Conservation (phyloP, 2,888 invertebrate species). For the Parelbella ahira region DNA sequence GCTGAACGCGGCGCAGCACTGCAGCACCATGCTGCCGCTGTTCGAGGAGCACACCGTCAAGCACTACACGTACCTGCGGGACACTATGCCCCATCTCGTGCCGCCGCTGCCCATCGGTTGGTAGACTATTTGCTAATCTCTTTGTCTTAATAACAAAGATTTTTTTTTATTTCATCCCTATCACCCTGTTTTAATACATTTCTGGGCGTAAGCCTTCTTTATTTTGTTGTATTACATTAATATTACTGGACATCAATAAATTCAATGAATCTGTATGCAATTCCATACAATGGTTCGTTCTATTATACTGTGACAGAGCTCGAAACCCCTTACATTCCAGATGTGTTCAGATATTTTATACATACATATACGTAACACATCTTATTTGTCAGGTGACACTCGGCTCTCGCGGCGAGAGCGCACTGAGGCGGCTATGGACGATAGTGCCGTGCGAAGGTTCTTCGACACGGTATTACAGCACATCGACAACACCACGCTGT, state of each 20-base stretch:
- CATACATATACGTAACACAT: too few species aligned
- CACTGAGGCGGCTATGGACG: slow-evolving; percentile 63
- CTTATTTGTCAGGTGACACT: slow-evolving; percentile 53
- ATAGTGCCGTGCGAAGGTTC: slow-evolving; percentile 85
- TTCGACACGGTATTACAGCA: slow-evolving; percentile 87
- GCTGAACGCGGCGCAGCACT: slow-evolving; percentile 95
- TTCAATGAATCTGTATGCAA: too few species aligned
- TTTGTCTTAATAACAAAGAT: too few species aligned
- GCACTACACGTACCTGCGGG: slow-evolving; percentile 95
- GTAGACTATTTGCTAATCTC: too few species aligned
- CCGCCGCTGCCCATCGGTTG: slow-evolving; percentile 83
- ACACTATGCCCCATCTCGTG: slow-evolving; percentile 95
- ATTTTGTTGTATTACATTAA: too few species aligned
- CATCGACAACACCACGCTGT: slow-evolving; percentile 84
- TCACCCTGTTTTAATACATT: too few species aligned
- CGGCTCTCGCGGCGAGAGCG: slow-evolving; percentile 55
- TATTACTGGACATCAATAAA: too few species aligned
- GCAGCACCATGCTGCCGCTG: slow-evolving; percentile 93
- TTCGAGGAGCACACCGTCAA: slow-evolving; percentile 95
- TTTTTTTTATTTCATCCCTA: not conserved
- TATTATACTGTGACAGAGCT: too few species aligned
- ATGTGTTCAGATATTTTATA: too few species aligned
- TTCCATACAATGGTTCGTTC: too few species aligned
- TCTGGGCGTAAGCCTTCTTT: too few species aligned
- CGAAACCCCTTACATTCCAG: too few species aligned